Percentiles rank a stretch among this genome's conserved stretches.
Evolutionary conservation across 2,888 invertebrate species (phyloP).

Genomic region (Pogonocherus hispidulus): DNA sequence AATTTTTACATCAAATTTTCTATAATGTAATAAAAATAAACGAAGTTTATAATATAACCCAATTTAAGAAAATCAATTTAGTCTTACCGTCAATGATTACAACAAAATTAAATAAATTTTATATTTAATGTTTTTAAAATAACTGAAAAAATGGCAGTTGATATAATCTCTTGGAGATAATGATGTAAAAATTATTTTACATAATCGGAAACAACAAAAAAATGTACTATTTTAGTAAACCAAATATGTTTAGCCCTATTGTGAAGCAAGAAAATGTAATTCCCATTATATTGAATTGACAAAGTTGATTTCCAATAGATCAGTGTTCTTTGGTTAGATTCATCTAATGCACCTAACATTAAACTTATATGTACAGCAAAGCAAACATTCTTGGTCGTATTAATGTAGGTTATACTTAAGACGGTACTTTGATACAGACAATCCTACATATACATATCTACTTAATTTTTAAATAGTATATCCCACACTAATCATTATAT

Average conservation of each 20-base stretch:
- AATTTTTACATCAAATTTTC: neutral
- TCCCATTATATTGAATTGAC: conserved; percentile 21
- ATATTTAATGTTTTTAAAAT: neutral
- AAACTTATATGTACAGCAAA: conserved; percentile 18
- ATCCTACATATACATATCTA: conserved; percentile 3
- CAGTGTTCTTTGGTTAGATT: neutral
- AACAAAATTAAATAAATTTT: conserved; percentile 4
- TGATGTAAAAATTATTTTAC: neutral
- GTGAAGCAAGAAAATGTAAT: neutral
- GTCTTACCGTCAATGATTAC: neutral
- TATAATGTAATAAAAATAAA: neutral
- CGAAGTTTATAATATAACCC: conserved; percentile 10
- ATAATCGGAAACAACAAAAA: neutral
- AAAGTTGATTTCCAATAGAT: conserved; percentile 9
- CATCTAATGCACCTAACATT: neutral
- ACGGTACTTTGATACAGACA: conserved; percentile 9
- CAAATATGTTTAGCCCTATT: neutral
- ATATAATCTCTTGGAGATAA: neutral
- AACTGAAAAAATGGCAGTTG: conserved; percentile 1
- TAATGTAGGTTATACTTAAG: conserved; percentile 26
- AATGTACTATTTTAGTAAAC: neutral
- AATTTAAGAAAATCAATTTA: neutral
- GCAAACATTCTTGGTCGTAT: conserved; percentile 10
- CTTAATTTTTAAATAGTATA: conserved; percentile 16
- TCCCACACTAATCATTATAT: conserved; percentile 18